Base-by-base conservation (phyloP, 1,140 invertebrate species). In the Drosophila busckii region DNA sequence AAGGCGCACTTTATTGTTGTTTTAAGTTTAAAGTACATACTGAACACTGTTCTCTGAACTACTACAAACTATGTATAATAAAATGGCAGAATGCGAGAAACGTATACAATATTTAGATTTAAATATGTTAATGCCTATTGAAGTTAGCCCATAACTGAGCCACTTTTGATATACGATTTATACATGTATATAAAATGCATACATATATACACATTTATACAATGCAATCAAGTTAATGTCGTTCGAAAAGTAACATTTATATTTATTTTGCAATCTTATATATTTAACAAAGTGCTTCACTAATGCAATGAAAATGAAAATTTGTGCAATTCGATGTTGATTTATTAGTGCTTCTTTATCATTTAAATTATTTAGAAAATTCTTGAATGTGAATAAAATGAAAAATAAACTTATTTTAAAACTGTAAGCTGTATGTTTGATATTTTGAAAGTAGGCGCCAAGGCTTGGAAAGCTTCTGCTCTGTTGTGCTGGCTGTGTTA, bases 341-440 rank as follows among this genome's bases (percentile, higher is more conserved):
- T 68, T 67, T 44, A 54, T 37, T 78, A 70, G 34, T 50, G 62
- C 64, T 73, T 68, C 49, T 64, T 67, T 61, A 20, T 61, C 29
- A 42, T 49, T 54, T 50, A 50, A 67, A 68, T 67, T 61, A 75
- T 75, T 69, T 82, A 82, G 75, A 59, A 22, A 82, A 82, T 58
- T 75, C 54, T 66, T 83, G 65, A 80, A 71, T 67, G 71, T 46
- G 50, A 58, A 52, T 60, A 62, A 48, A 69, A 53, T 76, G 46
- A 76, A 76, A 45, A 64, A 17, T 48, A 23, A 75, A 82, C 52
- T 54, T 71, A 42, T 58, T 65, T 61, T 65, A 42, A 35, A 25
- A 48, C n/a, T n/a, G n/a, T n/a, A 49, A 41, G 15, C 4, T 46
- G 16, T 45, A 42, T 41, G 52, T n/a, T n/a, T n/a, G n/a, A n/a